phyloP scores from a whole-genome alignment of 2,888 invertebrate genomes.

The Amaurobius ferox region DNA sequence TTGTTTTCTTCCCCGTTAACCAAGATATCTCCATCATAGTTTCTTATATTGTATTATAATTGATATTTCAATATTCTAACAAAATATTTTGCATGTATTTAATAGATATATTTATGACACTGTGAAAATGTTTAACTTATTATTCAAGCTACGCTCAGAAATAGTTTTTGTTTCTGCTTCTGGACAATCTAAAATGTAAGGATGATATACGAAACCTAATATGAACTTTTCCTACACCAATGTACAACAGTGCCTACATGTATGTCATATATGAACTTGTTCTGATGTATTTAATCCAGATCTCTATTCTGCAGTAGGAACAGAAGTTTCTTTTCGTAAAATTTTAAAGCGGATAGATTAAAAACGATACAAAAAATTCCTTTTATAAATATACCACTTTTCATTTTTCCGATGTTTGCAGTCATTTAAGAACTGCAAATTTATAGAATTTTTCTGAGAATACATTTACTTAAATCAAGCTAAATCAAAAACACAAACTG shows the following conservation, averaged over 20 bases:
- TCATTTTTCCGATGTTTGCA: neutral
- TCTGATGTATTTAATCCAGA: neutral
- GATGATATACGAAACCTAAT: neutral
- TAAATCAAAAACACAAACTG: no score
- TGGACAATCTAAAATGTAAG: neutral
- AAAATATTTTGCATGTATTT: constrained; percentile 1
- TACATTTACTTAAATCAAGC: no score
- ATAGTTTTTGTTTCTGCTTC: neutral
- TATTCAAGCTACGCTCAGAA: neutral
- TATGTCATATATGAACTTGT: constrained; percentile 14
- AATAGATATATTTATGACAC: neutral
- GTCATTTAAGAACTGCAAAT: neutral
- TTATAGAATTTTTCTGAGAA: no score
- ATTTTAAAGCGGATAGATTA: no score
- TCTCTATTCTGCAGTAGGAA: neutral
- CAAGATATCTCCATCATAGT: no score
- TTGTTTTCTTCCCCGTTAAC: no score
- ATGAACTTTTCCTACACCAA: neutral
- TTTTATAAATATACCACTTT: neutral
- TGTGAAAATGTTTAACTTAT: neutral
- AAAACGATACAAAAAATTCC: neutral
- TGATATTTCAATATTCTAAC: neutral
- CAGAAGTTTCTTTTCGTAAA: neutral
- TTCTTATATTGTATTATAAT: neutral
- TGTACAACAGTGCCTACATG: constrained; percentile 38